These are phyloP conservation scores for Perithous albicinctus DNA, from an alignment of 2,888 invertebrate genomes.

Conservation along the genomic window DNA sequence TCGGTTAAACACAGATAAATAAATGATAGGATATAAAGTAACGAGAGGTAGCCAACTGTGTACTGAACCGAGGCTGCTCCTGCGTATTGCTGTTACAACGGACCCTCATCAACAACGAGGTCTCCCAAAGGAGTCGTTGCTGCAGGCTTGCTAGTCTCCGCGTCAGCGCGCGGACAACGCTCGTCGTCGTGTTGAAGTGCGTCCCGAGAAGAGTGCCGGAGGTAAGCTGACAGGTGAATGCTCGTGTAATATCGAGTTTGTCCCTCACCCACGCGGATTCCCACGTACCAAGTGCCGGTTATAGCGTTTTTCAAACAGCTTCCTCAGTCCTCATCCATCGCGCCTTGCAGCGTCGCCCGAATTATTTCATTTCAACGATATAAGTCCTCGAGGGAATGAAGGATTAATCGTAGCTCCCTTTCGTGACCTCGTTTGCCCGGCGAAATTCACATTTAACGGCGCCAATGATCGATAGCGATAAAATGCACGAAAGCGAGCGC, in stretches of 20 bases:
- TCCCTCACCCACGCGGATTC: slow-evolving; percentile 61
- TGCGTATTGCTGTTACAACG: slow-evolving; percentile 37
- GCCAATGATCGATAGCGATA: slow-evolving; percentile 43
- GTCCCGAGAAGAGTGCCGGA: slow-evolving; percentile 50
- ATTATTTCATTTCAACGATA: neutral
- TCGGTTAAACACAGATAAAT: no score
- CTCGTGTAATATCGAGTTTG: slow-evolving; percentile 67
- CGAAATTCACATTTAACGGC: slow-evolving; percentile 36
- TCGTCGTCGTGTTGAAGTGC: slow-evolving; percentile 37
- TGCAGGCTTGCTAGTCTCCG: no score
- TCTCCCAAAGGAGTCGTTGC: neutral
- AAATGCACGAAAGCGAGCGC: slow-evolving; percentile 51
- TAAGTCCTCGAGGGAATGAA: slow-evolving; percentile 9
- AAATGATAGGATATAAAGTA: neutral
- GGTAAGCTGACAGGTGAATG: slow-evolving; percentile 83
- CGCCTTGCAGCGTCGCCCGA: neutral
- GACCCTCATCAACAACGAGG: slow-evolving; percentile 36
- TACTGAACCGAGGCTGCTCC: slow-evolving; percentile 1
- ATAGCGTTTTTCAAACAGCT: neutral
- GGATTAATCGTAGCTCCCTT: slow-evolving; percentile 48
- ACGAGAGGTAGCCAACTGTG: neutral
- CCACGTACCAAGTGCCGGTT: slow-evolving; percentile 20
- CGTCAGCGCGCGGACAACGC: neutral
- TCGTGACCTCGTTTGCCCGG: slow-evolving; percentile 51
- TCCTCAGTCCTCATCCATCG: neutral